Evolutionary conservation across 37 sponge, comb jelly and placozoan species (phyloP), one percentile per base, ranked within the genome.

Genomic region (Amphimedon queenslandica): DNA sequence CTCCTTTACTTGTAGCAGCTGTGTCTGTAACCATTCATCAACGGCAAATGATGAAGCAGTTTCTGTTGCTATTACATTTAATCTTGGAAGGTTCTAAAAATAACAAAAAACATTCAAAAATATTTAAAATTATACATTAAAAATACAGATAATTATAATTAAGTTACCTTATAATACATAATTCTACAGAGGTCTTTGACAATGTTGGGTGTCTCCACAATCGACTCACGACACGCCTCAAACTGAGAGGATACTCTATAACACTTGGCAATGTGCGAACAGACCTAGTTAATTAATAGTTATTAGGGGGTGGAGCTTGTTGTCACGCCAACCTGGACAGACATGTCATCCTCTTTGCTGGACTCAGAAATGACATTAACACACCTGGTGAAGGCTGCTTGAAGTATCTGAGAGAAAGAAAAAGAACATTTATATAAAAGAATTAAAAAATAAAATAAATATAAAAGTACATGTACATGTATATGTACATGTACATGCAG

Each of bases 211-310:
- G 82, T 68, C 43, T 96, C 97, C 42, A 77, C 55, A 16, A 98
- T 80, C 68, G 93, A 92, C 40, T 89, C 99, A 13, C 96, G 53
- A 55, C 96, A 96, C 0, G 79, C 70, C 56, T 98, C 99, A 86
- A 98, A 98, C 69, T 93, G 94, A n/a, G 93, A 93, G 13, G 93
- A 89, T 42, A 90, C 99, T 30, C 88, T 42, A 73, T 82, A 98
- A 78, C 99, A 98, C 37, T 88, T 82, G 36, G 79, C 79, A 63
- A 98, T 87, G 80, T 94, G 83, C 0, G 82, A 83, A 39, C 94
- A 93, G 23, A 96, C 94, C 76, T 74, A 57, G 13, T n/a, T 60
- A 25, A 60, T 13, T 47, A 47, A 47, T 8, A 47, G 53, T 18
- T n/a, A 11, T 35, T 29, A 30, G 53, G 30, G 13, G 29, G n/a